Conservation (phyloP, 2,888 invertebrate species). For the Caenorhabditis auriculariae region DNA sequence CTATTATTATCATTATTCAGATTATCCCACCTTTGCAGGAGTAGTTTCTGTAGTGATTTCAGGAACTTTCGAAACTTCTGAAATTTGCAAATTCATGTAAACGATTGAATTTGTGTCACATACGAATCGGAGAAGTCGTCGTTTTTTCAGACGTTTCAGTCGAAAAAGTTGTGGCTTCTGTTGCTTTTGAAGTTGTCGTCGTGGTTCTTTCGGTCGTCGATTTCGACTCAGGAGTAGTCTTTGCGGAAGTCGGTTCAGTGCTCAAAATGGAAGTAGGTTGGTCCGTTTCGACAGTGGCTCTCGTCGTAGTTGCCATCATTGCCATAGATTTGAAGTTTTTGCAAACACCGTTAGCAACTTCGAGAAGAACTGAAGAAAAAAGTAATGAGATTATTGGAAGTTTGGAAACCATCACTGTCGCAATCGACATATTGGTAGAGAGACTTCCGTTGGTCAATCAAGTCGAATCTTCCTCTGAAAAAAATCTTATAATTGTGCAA, state of each 20-base stretch:
- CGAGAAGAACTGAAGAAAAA: constrained; percentile 29
- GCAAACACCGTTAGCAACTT: constrained; percentile 30
- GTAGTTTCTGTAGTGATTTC: too few species aligned
- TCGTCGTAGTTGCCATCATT: background rate
- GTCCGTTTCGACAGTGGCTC: background rate
- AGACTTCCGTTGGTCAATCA: constrained; percentile 47
- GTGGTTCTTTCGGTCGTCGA: background rate
- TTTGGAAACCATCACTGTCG: constrained; percentile 43
- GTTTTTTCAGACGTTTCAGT: background rate
- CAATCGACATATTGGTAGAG: constrained; percentile 58
- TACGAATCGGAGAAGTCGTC: too few species aligned
- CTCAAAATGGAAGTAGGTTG: background rate
- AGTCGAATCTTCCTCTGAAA: constrained; percentile 47
- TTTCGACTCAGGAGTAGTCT: background rate
- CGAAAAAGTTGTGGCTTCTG: background rate
- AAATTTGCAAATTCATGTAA: too few species aligned
- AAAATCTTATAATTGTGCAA: background rate
- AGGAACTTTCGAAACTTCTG: too few species aligned
- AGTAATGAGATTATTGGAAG: background rate
- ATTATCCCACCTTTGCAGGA: too few species aligned
- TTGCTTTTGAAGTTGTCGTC: background rate
- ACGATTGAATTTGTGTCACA: too few species aligned
- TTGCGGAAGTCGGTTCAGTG: background rate
- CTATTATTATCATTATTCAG: too few species aligned
- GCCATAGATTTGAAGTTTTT: constrained; percentile 14